Conservation (phyloP, 2,888 invertebrate genomes). For the Ornithoptera alexandrae region DNA sequence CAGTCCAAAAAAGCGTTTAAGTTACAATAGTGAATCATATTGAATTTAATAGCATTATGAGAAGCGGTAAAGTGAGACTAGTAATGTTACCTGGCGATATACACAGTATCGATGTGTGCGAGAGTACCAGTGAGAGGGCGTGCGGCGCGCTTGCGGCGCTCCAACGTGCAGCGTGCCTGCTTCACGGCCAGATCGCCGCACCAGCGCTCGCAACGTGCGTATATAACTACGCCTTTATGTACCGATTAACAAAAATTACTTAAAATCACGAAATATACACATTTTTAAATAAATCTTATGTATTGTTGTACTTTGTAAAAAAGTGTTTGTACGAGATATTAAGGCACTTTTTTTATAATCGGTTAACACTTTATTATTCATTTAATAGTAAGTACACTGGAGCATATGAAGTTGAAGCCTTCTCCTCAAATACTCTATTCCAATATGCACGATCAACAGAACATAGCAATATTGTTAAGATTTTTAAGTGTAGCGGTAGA, state of each 20-base stretch:
- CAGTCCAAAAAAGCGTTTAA: not conserved
- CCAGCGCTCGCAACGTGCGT: conserved; percentile 72
- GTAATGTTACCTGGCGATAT: conserved; percentile 76
- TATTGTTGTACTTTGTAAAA: too few relatives aligned
- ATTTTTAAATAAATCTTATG: conserved; percentile 48
- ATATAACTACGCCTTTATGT: conserved; percentile 69
- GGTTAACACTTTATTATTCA: too few relatives aligned
- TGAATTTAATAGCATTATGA: not conserved
- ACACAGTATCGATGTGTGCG: conserved; percentile 79
- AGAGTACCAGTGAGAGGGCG: conserved; percentile 56
- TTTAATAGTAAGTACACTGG: too few relatives aligned
- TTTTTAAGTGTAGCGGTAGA: too few relatives aligned
- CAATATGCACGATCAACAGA: too few relatives aligned
- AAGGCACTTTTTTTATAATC: too few relatives aligned
- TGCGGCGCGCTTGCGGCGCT: conserved; percentile 62
- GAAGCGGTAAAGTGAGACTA: conserved; percentile 14
- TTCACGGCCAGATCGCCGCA: conserved; percentile 74
- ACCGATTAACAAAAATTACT: not conserved
- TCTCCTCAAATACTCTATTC: too few relatives aligned
- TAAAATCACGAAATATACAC: conserved; percentile 57
- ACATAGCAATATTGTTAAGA: too few relatives aligned
- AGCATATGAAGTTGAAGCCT: too few relatives aligned
- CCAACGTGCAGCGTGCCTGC: conserved; percentile 63
- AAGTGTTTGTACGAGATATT: too few relatives aligned
- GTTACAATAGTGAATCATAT: not conserved